phyloP scores from a whole-genome alignment of 2,113 vertebrate species.

The Istiophorus platypterus region DNA sequence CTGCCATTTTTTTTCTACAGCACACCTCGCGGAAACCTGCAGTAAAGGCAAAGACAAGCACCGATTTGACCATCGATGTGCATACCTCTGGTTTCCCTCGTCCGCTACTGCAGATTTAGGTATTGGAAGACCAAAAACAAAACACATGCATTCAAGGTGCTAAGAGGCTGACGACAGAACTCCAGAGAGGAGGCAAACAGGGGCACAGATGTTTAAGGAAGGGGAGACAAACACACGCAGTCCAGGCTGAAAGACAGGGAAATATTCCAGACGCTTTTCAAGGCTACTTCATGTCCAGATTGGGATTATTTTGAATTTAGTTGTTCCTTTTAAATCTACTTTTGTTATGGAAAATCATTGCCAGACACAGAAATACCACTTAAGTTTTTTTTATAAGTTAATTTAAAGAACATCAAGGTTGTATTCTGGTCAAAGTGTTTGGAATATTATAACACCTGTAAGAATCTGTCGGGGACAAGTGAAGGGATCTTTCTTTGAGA shows the following conservation, averaged over 20 bases:
- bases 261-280: slow-evolving; percentile 79
- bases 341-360: not conserved
- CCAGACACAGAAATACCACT: not conserved
- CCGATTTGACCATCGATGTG: slow-evolving; percentile 51
- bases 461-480: slow-evolving; percentile 54
- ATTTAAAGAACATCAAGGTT: no score
- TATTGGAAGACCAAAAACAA: slow-evolving; percentile 67
- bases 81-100: slow-evolving; percentile 72
- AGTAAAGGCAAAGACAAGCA: slow-evolving; percentile 76
- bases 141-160: slow-evolving; percentile 83
- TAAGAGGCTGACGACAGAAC: slow-evolving; percentile 65
- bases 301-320: not conserved
- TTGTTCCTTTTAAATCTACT: not conserved
- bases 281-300: not conserved
- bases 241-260: slow-evolving; percentile 67
- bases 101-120: slow-evolving; percentile 83
- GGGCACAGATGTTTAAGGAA: slow-evolving; percentile 65
- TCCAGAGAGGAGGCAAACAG: slow-evolving; percentile 72
- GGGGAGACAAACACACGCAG: slow-evolving; percentile 76
- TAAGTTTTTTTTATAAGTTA: not conserved
- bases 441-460: slow-evolving; percentile 68
- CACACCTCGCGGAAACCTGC: slow-evolving; percentile 81
- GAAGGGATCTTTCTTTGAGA: slow-evolving; percentile 53
- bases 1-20: slow-evolving; percentile 69
- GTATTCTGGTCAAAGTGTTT: slow-evolving; percentile 59